Base-by-base conservation (phyloP, 1,140 invertebrate genomes). In the Drosophila santomea region DNA sequence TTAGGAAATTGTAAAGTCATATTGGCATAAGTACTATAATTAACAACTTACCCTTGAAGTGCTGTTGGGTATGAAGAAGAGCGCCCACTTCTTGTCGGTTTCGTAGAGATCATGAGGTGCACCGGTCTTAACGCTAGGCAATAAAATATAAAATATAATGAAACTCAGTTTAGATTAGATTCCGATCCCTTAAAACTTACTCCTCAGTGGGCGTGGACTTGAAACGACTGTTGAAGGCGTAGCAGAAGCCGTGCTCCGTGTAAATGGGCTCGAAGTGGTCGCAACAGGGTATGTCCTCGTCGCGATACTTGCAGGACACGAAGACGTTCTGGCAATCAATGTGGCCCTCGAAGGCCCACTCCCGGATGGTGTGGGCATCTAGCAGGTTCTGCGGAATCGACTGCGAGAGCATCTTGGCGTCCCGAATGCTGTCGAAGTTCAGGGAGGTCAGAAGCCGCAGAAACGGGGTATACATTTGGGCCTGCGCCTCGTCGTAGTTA, bases 221-320 rank as follows among this genome's bases (percentile, higher is more conserved):
- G 66, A 94, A 94, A 60, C 93, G 88, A 2, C 95, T 94, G 88
- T 96, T 96, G 81, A 96, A 96, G 25, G 94, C 93, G 66, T 95
- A 95, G 80, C 95, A 96, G 79, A 95, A 95, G 8, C 95, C 95
- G 85, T 94, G 94, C 91, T 96, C 95, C 5, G 95, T 96, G 72
- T 95, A 95, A 15, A 95, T 93, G 4, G 95, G 94, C 41, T 93
- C 92, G 39, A 96, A 94, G 43, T 94, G 90, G 17, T 93, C 92
- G 60, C 94, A 95, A 69, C 95, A 95, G 59, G 94, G 93, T 58
- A 94, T 94, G 0, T 93, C 91, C 62, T 95, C 93, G 23, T 94
- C 94, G 71, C 95, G 95, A 91, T 94, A 96, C 74, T 93, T 93
- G 78, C 95, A 96, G 20, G 80, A 82, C 0, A 82, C 69, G 3